These are phyloP conservation scores for Pangasius sanitwongsei DNA, from an alignment of 2,797 vertebrate genomes.

Conservation along the genomic window DNA sequence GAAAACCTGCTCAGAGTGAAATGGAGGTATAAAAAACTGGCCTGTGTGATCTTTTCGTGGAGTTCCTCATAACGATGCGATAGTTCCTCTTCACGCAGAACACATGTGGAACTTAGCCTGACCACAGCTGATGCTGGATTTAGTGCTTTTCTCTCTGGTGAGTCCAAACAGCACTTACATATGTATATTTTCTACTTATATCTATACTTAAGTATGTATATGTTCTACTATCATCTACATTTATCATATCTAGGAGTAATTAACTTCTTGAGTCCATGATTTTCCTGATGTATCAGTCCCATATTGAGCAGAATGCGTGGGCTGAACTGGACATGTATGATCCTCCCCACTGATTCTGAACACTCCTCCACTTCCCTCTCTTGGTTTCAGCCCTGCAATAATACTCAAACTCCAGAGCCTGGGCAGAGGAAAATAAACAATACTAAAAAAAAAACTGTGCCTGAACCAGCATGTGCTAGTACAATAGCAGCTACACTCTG, in stretches of 20 bases:
- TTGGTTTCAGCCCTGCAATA: constrained; percentile 25
- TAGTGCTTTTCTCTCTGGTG: neutral
- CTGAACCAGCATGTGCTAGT: constrained; percentile 10
- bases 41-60: neutral
- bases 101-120: neutral
- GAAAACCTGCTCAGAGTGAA: neutral
- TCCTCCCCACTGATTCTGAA: constrained; percentile 35
- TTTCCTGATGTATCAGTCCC: neutral
- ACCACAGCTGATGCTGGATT: neutral
- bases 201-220: neutral
- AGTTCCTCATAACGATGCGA: constrained; percentile 23
- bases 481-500: constrained; percentile 17
- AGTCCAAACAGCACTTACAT: neutral
- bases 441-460: constrained; percentile 12
- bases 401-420: constrained; percentile 9
- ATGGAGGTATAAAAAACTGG: neutral
- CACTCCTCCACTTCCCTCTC: constrained; percentile 41
- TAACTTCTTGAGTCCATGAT: neutral
- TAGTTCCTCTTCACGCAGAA: constrained; percentile 25
- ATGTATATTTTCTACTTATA: neutral
- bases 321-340: constrained; percentile 12
- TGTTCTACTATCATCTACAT: neutral
- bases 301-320: neutral
- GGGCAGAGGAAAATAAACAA: constrained; percentile 10
- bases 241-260: neutral